Evolutionary conservation across 2,888 invertebrate genomes (phyloP), one percentile per base, ranked within the genome.

Genomic region (Neoaliturus tenellus): DNA sequence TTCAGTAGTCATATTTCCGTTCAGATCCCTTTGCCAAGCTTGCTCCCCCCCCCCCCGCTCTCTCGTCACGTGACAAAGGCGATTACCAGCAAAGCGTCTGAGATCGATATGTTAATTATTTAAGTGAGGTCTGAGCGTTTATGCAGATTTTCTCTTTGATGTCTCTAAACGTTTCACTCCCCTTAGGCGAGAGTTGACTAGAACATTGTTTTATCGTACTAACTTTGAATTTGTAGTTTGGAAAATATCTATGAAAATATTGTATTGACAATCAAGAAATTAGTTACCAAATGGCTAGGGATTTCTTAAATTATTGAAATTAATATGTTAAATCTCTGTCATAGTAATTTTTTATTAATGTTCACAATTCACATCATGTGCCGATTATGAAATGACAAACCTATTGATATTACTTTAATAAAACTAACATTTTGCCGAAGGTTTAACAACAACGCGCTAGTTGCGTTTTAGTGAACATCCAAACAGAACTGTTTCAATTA

Each of bases 91-190:
- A 62, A 31, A 62, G 62, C 62, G 62, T 14, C 31, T 31, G 62
- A 55, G 55, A 62, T 62, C 62, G 31, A 62, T 62, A 62, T 62
- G 62, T 62, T 62, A 62, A 62, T 62, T 28, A 31, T 62, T 62
- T 62, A 62, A 62, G 62, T 62, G 62, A 31, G 62, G 62, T 62
- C 62, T 62, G 62, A 25, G 62, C 62, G 62, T 62, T 62, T 62
- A 62, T 62, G 62, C 62, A 62, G 62, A 62, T 62, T 62, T 62
- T 62, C 62, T 23, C 62, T 62, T 62, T 62, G 62, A 62, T 62
- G 62, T 62, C 17, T 28, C 62, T 62, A 62, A 62, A 62, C 62
- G 62, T 14, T 62, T 4, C 28, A 62, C 5, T 28, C 28, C 31
- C 62, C 1, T 31, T 17, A 62, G 17, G 28, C 55, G 5, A 55